A percentile compares a stretch with the other conserved stretches of the same genome.
Conservation (phyloP, 2,888 invertebrate genomes). For the Coenonympha arcania region DNA sequence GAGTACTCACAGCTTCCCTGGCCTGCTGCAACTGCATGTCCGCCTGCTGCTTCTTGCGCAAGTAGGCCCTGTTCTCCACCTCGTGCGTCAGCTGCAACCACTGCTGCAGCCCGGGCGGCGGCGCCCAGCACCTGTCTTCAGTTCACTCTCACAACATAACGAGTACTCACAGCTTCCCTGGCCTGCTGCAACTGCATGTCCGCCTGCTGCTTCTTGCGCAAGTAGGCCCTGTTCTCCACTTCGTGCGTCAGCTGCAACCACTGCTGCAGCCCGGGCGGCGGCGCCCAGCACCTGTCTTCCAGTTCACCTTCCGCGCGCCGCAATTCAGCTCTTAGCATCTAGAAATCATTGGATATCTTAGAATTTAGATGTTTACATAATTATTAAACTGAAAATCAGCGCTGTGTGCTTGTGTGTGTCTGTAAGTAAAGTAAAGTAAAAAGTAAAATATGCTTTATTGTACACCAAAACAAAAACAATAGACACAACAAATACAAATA, state of each 20-base stretch:
- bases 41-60: conserved; percentile 86
- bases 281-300: conserved; percentile 91
- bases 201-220: conserved; percentile 86
- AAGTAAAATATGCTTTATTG: too few species aligned
- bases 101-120: conserved; percentile 87
- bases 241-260: conserved; percentile 98
- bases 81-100: conserved; percentile 98
- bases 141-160: too few species aligned
- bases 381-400: too few species aligned
- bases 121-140: neutral
- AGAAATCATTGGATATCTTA: conserved; percentile 22
- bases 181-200: conserved; percentile 89
- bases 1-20: conserved; percentile 83
- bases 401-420: too few species aligned
- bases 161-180: conserved; percentile 83
- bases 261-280: conserved; percentile 90
- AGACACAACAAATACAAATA: too few species aligned
- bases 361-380: too few species aligned
- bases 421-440: too few species aligned
- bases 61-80: conserved; percentile 90
- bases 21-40: conserved; percentile 89
- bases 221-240: conserved; percentile 90
- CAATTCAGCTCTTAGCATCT: conserved; percentile 86
- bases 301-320: conserved; percentile 92
- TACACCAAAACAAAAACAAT: too few species aligned